A percentile compares a stretch with the other conserved stretches of the same genome.
phyloP scores from a whole-genome alignment of 2,113 vertebrate genomes.

The Cololabis saira region DNA sequence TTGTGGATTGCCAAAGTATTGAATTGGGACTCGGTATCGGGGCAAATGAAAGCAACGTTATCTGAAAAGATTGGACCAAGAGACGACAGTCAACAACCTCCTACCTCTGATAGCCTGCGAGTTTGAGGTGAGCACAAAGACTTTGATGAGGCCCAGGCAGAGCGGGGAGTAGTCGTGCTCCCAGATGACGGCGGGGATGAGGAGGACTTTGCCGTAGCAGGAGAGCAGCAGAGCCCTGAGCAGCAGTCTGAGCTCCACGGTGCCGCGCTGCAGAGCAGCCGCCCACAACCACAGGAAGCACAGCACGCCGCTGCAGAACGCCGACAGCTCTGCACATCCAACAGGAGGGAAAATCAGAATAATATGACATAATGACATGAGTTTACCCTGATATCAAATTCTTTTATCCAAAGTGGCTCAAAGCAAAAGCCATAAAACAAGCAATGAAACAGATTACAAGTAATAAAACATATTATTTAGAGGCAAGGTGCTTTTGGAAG shows the following conservation, averaged over 20 bases:
- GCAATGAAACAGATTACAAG: too few relatives aligned
- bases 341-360: too few relatives aligned
- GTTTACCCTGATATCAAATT: too few relatives aligned
- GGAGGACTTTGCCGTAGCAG: slow-evolving; percentile 94
- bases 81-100: not conserved
- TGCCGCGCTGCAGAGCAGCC: slow-evolving; percentile 53
- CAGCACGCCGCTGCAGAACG: slow-evolving; percentile 88
- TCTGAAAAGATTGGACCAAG: too few relatives aligned
- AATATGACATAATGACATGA: too few relatives aligned
- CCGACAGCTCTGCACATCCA: slow-evolving; percentile 85
- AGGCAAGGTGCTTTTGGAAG: too few relatives aligned
- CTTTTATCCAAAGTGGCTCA: too few relatives aligned
- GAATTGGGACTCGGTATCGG: too few relatives aligned
- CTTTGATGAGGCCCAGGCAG: slow-evolving; percentile 91
- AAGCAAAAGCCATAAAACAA: too few relatives aligned
- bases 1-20: too few relatives aligned
- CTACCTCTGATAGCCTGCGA: slow-evolving; percentile 93
- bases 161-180: slow-evolving; percentile 93
- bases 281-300: slow-evolving; percentile 81
- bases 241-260: slow-evolving; percentile 79
- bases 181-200: slow-evolving; percentile 97
- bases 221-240: slow-evolving; percentile 92
- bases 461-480: too few relatives aligned
- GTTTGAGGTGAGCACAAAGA: slow-evolving; percentile 95
- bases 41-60: too few relatives aligned